Percentiles rank a stretch among this genome's conserved stretches.
Evolutionary conservation across 2,888 invertebrate species (phyloP).

Genomic region (Notocelia uddmanniana): DNA sequence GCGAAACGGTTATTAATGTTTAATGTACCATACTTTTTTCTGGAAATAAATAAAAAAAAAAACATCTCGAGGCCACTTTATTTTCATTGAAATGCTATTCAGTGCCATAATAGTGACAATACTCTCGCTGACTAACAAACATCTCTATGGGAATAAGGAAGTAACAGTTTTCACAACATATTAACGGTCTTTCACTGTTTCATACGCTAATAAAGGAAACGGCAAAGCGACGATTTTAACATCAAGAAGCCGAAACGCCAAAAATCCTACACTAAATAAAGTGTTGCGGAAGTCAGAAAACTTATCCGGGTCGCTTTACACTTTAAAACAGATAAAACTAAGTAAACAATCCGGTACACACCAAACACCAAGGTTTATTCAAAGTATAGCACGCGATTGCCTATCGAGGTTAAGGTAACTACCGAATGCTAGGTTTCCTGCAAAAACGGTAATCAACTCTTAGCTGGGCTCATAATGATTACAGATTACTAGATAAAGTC

Average conservation of each 20-base stretch:
- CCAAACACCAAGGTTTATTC: conserved; percentile 64
- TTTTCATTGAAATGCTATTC: too few species aligned
- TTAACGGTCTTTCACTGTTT: too few species aligned
- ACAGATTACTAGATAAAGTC: conserved; percentile 38
- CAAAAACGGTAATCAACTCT: conserved; percentile 49
- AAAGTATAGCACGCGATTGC: conserved; percentile 65
- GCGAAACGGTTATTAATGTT: too few species aligned
- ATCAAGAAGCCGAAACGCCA: conserved; percentile 5
- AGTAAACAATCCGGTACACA: conserved; percentile 49
- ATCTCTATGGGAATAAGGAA: too few species aligned
- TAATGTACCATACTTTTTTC: too few species aligned
- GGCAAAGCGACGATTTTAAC: not conserved
- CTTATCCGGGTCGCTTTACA: conserved; percentile 9
- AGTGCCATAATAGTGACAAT: too few species aligned
- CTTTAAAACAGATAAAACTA: conserved; percentile 45
- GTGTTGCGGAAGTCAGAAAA: conserved; percentile 26
- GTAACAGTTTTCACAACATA: too few species aligned
- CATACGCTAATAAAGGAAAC: not conserved
- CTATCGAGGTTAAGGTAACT: conserved; percentile 76
- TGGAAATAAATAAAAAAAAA: too few species aligned
- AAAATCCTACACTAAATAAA: not conserved
- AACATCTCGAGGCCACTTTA: too few species aligned
- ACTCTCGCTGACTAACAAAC: too few species aligned
- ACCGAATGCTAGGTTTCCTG: conserved; percentile 64
- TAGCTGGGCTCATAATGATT: conserved; percentile 43